phyloP scores from a whole-genome alignment of 2,888 invertebrate genomes.

The Trimorus sp. region DNA sequence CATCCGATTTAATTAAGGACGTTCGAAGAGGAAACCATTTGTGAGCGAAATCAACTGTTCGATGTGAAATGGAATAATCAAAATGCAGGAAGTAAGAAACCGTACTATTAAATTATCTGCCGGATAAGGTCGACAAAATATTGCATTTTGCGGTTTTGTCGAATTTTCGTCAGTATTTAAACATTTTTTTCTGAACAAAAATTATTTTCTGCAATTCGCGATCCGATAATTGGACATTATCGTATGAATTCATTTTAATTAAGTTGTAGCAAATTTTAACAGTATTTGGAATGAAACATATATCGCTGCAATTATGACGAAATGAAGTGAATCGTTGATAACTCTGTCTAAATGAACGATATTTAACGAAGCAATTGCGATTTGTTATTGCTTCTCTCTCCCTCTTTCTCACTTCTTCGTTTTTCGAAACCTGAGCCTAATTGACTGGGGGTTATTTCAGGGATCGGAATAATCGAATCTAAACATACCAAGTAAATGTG shows the following conservation, averaged over 20 bases:
- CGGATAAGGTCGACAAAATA: no score
- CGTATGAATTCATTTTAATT: background rate
- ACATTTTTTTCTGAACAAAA: no score
- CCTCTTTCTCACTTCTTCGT: background rate
- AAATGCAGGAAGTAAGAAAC: no score
- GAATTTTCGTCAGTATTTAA: no score
- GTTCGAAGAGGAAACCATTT: conserved; percentile 7
- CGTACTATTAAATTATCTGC: no score
- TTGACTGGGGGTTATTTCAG: conserved; percentile 15
- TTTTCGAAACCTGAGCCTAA: conserved; percentile 9
- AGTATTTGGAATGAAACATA: background rate
- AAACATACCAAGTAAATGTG: background rate
- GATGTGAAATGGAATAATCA: background rate
- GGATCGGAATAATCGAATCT: conserved; percentile 3
- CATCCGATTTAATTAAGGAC: conserved; percentile 32
- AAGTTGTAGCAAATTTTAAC: background rate
- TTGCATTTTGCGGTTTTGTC: no score
- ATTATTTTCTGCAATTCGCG: no score
- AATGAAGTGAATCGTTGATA: conserved; percentile 14
- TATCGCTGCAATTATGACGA: background rate
- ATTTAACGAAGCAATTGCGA: conserved; percentile 16
- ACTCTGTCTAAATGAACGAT: background rate
- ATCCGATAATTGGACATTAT: no score
- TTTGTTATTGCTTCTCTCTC: background rate
- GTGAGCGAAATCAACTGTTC: background rate